Evolutionary conservation across 2,113 vertebrate genomes (phyloP).

Genomic region (Mirounga angustirostris): DNA sequence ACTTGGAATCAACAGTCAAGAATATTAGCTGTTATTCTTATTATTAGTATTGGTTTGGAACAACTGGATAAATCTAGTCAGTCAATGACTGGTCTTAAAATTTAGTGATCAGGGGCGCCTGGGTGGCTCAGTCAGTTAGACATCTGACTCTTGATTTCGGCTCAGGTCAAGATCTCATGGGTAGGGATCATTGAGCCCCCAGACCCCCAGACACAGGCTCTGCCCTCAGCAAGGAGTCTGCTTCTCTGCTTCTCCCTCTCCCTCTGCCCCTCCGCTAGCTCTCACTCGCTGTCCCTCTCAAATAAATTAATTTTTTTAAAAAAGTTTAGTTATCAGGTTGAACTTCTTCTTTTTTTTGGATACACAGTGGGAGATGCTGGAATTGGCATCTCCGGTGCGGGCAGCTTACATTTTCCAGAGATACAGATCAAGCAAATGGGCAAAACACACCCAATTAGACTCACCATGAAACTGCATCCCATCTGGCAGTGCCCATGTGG

Average conservation of each 20-base stretch:
- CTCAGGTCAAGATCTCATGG: neutral
- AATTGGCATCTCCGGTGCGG: neutral
- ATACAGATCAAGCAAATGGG: neutral
- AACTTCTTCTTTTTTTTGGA: neutral
- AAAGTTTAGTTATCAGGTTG: neutral
- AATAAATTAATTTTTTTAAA: neutral
- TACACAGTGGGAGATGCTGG: neutral
- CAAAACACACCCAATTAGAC: neutral
- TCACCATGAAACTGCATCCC: neutral
- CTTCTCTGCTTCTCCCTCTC: neutral
- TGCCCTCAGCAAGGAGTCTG: neutral
- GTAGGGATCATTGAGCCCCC: neutral
- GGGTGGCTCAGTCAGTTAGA: neutral
- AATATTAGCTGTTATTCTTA: neutral
- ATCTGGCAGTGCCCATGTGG: neutral
- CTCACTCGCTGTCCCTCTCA: neutral
- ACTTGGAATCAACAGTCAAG: neutral
- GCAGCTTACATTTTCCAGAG: neutral
- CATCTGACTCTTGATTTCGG: neutral
- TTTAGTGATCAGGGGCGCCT: neutral
- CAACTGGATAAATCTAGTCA: neutral
- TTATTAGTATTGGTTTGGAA: constrained; percentile 22
- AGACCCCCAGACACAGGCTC: neutral
- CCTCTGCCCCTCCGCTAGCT: neutral
- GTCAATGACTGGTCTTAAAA: neutral